phyloP scores from a whole-genome alignment of 2,113 vertebrate genomes.

The Suricata suricatta region DNA sequence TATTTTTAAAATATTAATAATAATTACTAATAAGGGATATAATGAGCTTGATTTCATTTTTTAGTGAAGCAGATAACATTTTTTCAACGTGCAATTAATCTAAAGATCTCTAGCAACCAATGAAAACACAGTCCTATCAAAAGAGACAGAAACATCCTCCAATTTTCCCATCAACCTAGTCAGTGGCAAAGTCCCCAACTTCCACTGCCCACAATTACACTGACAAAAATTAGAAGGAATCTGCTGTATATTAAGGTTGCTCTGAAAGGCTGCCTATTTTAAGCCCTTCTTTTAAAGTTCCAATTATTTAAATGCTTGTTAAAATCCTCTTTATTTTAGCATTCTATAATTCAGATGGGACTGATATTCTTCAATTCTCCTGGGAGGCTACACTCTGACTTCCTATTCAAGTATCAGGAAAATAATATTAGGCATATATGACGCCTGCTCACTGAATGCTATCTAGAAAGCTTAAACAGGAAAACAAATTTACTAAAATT shows the following conservation, averaged over 20 bases:
- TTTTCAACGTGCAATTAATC: constrained; percentile 51
- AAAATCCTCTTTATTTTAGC: constrained; percentile 18
- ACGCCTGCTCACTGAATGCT: constrained; percentile 44
- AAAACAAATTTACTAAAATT: constrained; percentile 44
- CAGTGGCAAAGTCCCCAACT: background rate
- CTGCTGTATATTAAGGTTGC: background rate
- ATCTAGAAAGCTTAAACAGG: background rate
- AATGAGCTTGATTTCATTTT: background rate
- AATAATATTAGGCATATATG: background rate
- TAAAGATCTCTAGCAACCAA: constrained; percentile 31
- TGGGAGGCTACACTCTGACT: constrained; percentile 18
- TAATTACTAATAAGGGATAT: constrained; percentile 4
- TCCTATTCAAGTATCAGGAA: constrained; percentile 11
- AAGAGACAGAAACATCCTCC: background rate
- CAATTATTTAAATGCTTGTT: constrained; percentile 54
- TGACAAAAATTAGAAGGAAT: constrained; percentile 51
- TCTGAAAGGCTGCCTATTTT: background rate
- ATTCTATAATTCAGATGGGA: constrained; percentile 45
- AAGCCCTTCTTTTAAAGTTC: constrained; percentile 42
- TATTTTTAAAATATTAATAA: background rate
- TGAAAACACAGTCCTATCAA: constrained; percentile 37
- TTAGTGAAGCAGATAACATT: background rate
- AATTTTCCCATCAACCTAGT: constrained; percentile 15
- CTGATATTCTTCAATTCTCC: constrained; percentile 16
- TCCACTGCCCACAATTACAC: background rate